Percentiles rank a stretch among this genome's conserved stretches.
Evolutionary conservation across 1,140 invertebrate genomes (phyloP).

Genomic region (Sarcophaga bullata): DNA sequence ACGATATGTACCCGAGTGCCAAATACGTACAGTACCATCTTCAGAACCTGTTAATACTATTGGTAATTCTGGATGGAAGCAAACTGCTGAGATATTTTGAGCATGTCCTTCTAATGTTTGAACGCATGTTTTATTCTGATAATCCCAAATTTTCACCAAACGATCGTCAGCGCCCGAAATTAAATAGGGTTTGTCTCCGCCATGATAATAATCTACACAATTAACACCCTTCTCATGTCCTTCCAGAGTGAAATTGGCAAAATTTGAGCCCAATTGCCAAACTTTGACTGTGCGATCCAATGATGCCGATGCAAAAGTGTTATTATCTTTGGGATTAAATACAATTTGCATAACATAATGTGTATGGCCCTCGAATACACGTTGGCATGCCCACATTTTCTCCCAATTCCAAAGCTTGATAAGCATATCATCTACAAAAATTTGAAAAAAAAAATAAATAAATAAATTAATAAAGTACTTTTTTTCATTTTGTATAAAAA

Average conservation of each 20-base stretch:
- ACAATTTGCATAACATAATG: slow-evolving; percentile 99
- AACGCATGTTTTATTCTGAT: slow-evolving; percentile 99
- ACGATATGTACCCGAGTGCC: slow-evolving; percentile 98
- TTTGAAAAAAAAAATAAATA: background rate
- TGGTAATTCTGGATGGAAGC: slow-evolving; percentile 97
- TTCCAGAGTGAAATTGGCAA: slow-evolving; percentile 97
- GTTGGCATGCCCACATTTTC: slow-evolving; percentile 95
- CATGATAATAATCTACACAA: slow-evolving; percentile 99
- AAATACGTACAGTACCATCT: slow-evolving; percentile 95
- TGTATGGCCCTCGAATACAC: slow-evolving; percentile 97
- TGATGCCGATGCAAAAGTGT: slow-evolving; percentile 99
- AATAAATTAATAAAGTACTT: too few species aligned
- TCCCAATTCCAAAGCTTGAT: slow-evolving; percentile 99
- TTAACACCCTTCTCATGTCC: slow-evolving; percentile 99
- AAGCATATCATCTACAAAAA: slow-evolving; percentile 86
- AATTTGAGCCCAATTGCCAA: slow-evolving; percentile 96
- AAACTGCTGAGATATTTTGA: slow-evolving; percentile 93
- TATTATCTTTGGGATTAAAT: slow-evolving; percentile 99
- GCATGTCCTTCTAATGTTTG: slow-evolving; percentile 97
- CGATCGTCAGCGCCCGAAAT: slow-evolving; percentile 99
- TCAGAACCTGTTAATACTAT: slow-evolving; percentile 98
- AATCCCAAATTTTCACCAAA: slow-evolving; percentile 99
- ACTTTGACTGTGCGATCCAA: slow-evolving; percentile 98
- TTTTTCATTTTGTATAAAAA: too few species aligned
- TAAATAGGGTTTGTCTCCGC: slow-evolving; percentile 99